Evolutionary conservation across 2,797 vertebrate genomes (phyloP).

Genomic region (Rhodeus uyekii): DNA sequence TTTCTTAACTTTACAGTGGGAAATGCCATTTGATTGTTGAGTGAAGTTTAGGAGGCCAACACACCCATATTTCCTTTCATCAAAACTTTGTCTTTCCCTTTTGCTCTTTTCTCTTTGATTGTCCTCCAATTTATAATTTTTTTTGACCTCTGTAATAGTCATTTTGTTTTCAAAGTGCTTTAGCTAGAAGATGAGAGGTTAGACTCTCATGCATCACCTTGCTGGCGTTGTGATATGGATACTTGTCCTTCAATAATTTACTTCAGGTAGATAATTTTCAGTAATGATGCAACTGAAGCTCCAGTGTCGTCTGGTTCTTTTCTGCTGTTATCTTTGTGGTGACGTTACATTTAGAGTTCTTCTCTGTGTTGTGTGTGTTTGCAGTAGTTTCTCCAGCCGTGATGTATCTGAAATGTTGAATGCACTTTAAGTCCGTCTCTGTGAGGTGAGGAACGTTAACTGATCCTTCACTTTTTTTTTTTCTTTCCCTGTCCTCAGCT

Average conservation of each 20-base stretch:
- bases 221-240: constrained; percentile 28
- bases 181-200: neutral
- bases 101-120: neutral
- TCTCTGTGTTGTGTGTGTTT: neutral
- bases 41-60: constrained; percentile 2
- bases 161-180: neutral
- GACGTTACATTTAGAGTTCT: constrained; percentile 13
- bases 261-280: neutral
- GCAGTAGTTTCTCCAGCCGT: neutral
- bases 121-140: neutral
- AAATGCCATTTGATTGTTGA: constrained; percentile 10
- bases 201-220: constrained; percentile 15
- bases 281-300: neutral
- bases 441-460: constrained; percentile 1
- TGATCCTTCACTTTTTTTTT: constrained; percentile 14
- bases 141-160: neutral
- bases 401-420: neutral
- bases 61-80: constrained; percentile 1
- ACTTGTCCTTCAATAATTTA: constrained; percentile 58
- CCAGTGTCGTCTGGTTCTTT: neutral
- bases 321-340: constrained; percentile 24
- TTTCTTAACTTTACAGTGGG: constrained; percentile 14
- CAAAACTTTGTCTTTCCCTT: neutral
- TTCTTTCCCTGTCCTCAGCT: constrained; percentile 9
- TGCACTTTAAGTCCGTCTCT: neutral